Evolutionary conservation across 2,888 invertebrate genomes (phyloP), one percentile per base, ranked within the genome.

Genomic region (Ashinkailepas kermadecensis): DNA sequence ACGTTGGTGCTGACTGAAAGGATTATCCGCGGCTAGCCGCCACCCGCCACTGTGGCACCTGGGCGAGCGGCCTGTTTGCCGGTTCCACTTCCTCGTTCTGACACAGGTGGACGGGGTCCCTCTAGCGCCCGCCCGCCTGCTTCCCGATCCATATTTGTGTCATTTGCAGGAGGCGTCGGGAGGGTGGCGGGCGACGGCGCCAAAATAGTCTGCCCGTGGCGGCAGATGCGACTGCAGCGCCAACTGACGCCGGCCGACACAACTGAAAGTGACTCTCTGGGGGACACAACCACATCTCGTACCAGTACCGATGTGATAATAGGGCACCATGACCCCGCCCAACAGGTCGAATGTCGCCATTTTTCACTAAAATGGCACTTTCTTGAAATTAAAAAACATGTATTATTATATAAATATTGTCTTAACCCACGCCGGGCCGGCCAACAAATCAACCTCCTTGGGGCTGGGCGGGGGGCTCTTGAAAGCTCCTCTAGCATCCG

Each of bases 101-200:
- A 56, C 56, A 74, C 74, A 74, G 74, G 74, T 74, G 74, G 54
- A 21, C 39, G 15, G 12, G 67, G 59, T 15, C 12, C 11, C 59
- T 2, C 59, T 15, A 7, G 59, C 56, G 10, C 21, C 74, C 56
- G 54, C 74, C 74, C 10, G 74, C 54, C 74, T 74, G 74, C 56
- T 74, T 74, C 56, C 74, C 74, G 21, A 74, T 74, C 74, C 21
- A 74, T 74, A 74, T 74, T 74, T 74, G 54, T 74, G 74, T 74
- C 74, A 74, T 74, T 70, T 74, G 74, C 74, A 39, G 74, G 54
- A 54, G 74, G 74, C 74, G 74, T 21, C 56, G 56, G 74, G 54
- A 21, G 74, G 74, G 74, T 74, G 74, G 74, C 56, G 2, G 7
- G 74, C 70, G 70, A 21, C 39, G 74, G 39, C 67, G 70, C 56